These are phyloP conservation scores for Cyclopterus lumpus DNA, from an alignment of 2,797 vertebrate genomes.

Conservation along the genomic window DNA sequence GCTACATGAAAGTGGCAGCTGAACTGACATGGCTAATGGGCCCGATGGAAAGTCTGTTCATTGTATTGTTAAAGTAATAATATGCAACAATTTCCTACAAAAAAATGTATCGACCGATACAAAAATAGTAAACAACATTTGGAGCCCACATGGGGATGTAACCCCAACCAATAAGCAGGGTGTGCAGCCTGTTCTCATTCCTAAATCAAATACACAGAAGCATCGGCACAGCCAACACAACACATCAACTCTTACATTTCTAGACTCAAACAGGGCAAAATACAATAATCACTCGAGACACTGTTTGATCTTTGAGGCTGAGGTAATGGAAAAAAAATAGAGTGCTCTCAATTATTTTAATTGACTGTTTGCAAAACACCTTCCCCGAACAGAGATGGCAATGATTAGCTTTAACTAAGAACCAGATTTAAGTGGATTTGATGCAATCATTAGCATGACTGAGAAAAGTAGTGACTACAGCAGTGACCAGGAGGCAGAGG, in stretches of 20 bases:
- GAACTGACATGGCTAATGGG: constrained; percentile 68
- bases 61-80: constrained; percentile 19
- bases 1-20: constrained; percentile 62
- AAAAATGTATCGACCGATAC: too few relatives aligned
- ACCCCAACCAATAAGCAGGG: background rate
- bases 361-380: background rate
- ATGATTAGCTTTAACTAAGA: background rate
- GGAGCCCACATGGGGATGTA: background rate
- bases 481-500: background rate
- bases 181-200: background rate
- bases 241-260: constrained; percentile 28
- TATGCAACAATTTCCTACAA: background rate
- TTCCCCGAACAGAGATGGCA: background rate
- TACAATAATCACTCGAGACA: constrained; percentile 16
- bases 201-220: constrained; percentile 18
- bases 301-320: background rate
- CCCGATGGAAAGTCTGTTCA: constrained; percentile 60
- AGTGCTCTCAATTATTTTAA: background rate
- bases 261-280: constrained; percentile 41
- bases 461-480: background rate
- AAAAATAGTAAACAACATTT: background rate
- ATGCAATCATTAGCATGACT: background rate
- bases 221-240: constrained; percentile 34
- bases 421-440: background rate
- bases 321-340: background rate